Base-by-base conservation (phyloP, 2,888 invertebrate species). In the Deroplatys truncata region DNA sequence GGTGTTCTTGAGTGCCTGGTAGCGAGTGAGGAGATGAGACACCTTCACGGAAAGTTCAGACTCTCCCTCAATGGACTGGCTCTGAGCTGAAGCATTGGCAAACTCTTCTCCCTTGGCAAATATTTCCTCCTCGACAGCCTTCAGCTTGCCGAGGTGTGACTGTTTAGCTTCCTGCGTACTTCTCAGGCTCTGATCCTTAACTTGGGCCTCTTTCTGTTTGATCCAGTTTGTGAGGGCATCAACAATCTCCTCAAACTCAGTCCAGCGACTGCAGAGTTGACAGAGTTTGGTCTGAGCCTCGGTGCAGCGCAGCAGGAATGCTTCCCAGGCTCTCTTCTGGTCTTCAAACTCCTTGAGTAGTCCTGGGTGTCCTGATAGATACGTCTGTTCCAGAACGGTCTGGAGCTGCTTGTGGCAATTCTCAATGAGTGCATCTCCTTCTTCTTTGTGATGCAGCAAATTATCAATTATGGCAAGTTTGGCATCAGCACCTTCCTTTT, bases 121-220 rank as follows among this genome's bases (percentile, higher is more conserved):
- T 86, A 98, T 96, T 92, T 97, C 97, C 90, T 95, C 95, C 92
- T 97, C 96, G 90, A 97, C 94, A 85, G 95, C 94, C 91, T 96
- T 96, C 0, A 98, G 94, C 93, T 97, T 97, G 89, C 96, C 95
- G 88, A 98, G 94, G 93, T 98, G 97, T 15, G 95, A 94, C 91
- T 96, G 94, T 93, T 99, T 99, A 3, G 97, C 96, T 91, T 97
- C 97, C 72, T 97, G 95, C 7, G 97, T 97, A 92, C 96, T 98
- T 93, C 97, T 98, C 2, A 98, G 94, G 91, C 97, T 97, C 93
- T 98, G 98, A 93, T 98, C 98, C 93, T 98, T 97, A 0, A 98
- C 95, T 92, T 97, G 96, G 87, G 95, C 95, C 93, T 99, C 98
- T 92, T 97, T 97, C 88, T 96, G 95, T 92, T 97, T 98, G 88